phyloP scores from a whole-genome alignment of 2,113 vertebrate genomes.

The Clinocottus analis region DNA sequence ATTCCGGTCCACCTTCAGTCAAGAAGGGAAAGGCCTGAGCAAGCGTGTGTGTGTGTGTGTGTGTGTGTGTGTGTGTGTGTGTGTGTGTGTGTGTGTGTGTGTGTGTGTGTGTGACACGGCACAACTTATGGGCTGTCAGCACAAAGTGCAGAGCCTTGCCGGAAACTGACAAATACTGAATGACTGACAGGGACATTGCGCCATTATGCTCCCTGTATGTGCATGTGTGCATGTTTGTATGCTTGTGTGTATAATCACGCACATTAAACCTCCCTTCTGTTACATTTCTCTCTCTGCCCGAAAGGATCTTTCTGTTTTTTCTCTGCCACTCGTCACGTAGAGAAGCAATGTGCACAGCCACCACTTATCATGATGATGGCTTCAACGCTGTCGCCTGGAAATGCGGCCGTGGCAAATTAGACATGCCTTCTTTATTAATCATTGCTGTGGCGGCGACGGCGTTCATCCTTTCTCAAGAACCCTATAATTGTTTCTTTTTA shows the following conservation, averaged over 20 bases:
- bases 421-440: constrained; percentile 36
- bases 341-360: constrained; percentile 63
- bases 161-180: constrained; percentile 74
- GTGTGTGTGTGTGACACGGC: constrained; percentile 37
- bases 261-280: constrained; percentile 58
- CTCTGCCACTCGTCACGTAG: constrained; percentile 8
- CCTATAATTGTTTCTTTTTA: constrained; percentile 30
- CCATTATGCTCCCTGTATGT: constrained; percentile 55
- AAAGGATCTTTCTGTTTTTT: constrained; percentile 35
- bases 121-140: constrained; percentile 83
- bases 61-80: constrained; percentile 37
- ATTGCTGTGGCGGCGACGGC: constrained; percentile 42
- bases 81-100: constrained; percentile 51
- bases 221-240: constrained; percentile 43
- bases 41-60: constrained; percentile 55
- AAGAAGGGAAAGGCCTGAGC: constrained; percentile 63
- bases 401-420: constrained; percentile 61
- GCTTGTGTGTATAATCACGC: constrained; percentile 42
- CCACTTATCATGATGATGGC: constrained; percentile 92
- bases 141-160: constrained; percentile 79
- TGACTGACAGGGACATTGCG: constrained; percentile 81
- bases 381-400: constrained; percentile 83
- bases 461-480: constrained; percentile 7
- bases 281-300: constrained; percentile 54
- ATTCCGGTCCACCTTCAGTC: constrained; percentile 75